These are phyloP conservation scores for Potamilus streckersoni DNA, from an alignment of 1,140 invertebrate genomes.

Conservation along the genomic window DNA sequence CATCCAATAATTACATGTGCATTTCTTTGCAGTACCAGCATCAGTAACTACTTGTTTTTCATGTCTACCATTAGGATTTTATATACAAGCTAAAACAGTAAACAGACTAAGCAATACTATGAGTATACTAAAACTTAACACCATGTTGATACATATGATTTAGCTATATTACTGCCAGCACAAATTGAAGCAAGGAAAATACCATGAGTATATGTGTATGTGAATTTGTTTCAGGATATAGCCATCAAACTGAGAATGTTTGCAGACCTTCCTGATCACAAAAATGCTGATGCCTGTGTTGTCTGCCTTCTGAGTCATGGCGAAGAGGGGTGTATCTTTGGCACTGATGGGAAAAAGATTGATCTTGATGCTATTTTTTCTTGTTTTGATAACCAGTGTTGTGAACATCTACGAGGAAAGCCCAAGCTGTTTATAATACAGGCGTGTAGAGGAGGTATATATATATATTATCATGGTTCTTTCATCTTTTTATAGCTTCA, in stretches of 20 bases:
- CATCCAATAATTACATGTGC: too few species aligned
- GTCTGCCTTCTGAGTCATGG: conserved; percentile 63
- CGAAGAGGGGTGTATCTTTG: conserved; percentile 59
- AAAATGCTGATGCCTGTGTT: conserved; percentile 45
- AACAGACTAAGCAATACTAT: too few species aligned
- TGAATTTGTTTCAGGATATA: conserved; percentile 49
- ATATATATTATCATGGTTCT: conserved; percentile 10
- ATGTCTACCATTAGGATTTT: too few species aligned
- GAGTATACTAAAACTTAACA: too few species aligned
- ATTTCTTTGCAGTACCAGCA: too few species aligned
- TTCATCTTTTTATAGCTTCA: background rate
- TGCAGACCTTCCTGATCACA: conserved; percentile 41
- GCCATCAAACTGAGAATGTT: conserved; percentile 52
- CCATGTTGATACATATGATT: too few species aligned
- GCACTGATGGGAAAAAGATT: conserved; percentile 59
- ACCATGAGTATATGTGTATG: background rate
- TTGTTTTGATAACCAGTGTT: conserved; percentile 59
- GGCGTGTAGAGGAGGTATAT: conserved; percentile 64
- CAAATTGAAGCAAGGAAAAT: too few species aligned
- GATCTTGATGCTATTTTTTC: conserved; percentile 53
- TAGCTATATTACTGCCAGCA: too few species aligned
- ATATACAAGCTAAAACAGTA: too few species aligned
- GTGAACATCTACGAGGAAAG: conserved; percentile 53
- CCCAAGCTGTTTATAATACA: conserved; percentile 66
- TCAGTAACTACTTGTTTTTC: too few species aligned